Percentiles rank a stretch among this genome's conserved stretches.
Evolutionary conservation across 2,888 invertebrate species (phyloP).

Genomic region (Tridacna crocea): DNA sequence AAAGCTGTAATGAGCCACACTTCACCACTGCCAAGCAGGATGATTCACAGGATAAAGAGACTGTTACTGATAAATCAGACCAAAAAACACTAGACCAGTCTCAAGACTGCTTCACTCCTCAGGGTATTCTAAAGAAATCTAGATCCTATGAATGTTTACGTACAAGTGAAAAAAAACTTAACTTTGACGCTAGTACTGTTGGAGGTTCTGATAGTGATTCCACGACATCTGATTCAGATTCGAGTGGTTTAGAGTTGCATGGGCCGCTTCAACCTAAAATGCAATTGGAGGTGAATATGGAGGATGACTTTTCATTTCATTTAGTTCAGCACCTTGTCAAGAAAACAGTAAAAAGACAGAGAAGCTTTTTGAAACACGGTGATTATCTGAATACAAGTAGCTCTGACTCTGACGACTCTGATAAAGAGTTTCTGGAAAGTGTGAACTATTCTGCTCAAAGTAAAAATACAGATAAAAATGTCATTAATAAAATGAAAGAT

Average conservation of each 20-base stretch:
- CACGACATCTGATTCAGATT: not conserved
- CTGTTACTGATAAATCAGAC: not conserved
- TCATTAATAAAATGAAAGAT: not conserved
- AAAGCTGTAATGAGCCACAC: not conserved
- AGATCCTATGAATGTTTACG: conserved; percentile 69
- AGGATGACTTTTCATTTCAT: conserved; percentile 41
- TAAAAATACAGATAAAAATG: not conserved
- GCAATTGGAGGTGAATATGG: conserved; percentile 10
- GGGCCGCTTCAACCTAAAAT: conserved; percentile 10
- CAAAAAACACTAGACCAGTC: not conserved
- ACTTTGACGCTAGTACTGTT: conserved; percentile 58
- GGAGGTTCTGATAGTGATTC: conserved; percentile 43
- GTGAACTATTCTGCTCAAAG: conserved; percentile 1
- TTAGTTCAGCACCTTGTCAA: conserved; percentile 42
- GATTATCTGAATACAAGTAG: conserved; percentile 25
- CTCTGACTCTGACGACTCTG: conserved; percentile 20
- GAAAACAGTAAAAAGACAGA: conserved; percentile 43
- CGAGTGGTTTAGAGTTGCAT: conserved; percentile 27
- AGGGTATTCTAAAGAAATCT: conserved; percentile 67
- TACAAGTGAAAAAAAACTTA: conserved; percentile 54
- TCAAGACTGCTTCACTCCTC: not conserved
- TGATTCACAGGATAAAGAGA: not conserved
- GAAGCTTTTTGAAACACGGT: not conserved
- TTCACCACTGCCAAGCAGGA: not conserved
- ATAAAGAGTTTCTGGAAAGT: conserved; percentile 13